These are phyloP conservation scores for Caenorhabditis drosophilae DNA, from an alignment of 2,888 invertebrate genomes.

Conservation along the genomic window DNA sequence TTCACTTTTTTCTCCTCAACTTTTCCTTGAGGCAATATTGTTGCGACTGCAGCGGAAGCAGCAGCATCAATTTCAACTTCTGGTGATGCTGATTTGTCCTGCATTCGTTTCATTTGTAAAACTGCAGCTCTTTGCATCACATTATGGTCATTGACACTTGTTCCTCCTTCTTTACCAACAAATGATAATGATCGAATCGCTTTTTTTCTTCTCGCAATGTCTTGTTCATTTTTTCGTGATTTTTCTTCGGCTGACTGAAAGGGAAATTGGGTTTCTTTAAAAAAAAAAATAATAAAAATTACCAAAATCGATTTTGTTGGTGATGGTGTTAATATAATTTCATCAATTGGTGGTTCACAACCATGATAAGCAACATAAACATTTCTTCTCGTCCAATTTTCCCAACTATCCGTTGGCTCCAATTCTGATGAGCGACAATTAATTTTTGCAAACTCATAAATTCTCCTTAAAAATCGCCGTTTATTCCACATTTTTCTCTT, in stretches of 20 bases:
- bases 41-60: not conserved
- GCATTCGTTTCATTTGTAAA: constrained; percentile 14
- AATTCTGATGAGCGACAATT: constrained; percentile 42
- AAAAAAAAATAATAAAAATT: not conserved
- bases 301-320: constrained; percentile 13
- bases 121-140: constrained; percentile 24
- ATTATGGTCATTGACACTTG: constrained; percentile 29
- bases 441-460: constrained; percentile 45
- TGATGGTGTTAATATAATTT: constrained; percentile 29
- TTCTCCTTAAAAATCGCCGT: constrained; percentile 25
- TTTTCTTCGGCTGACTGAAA: not conserved
- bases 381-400: constrained; percentile 47
- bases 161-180: constrained; percentile 29
- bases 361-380: constrained; percentile 51
- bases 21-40: no score
- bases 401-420: constrained; percentile 45
- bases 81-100: constrained; percentile 2
- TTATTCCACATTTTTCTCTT: not conserved
- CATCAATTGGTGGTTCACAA: constrained; percentile 41
- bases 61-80: constrained; percentile 2
- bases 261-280: not conserved
- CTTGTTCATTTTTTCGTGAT: not conserved
- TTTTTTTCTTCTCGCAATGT: constrained; percentile 10
- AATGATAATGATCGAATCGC: constrained; percentile 23
- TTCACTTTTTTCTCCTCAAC: constrained; percentile 1